Conservation (phyloP, 2,888 invertebrate species). For the Tuta absoluta region DNA sequence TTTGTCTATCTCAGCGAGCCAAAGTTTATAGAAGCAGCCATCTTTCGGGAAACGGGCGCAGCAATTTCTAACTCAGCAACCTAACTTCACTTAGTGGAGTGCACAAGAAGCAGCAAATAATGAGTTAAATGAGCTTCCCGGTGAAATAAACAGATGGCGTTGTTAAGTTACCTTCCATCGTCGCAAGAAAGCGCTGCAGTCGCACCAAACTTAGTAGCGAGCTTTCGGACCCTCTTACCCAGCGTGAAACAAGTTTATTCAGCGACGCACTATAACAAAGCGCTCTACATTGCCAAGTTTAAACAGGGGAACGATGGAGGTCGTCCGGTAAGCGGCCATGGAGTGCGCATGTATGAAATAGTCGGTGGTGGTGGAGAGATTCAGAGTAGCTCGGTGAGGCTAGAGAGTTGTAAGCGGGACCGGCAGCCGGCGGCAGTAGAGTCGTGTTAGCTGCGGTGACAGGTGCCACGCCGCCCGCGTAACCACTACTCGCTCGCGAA, state of each 20-base stretch:
- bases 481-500: conserved; percentile 69
- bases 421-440: conserved; percentile 67
- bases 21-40: not conserved
- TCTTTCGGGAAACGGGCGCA: not conserved
- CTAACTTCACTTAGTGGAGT: not conserved
- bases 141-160: conserved; percentile 48
- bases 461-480: conserved; percentile 66
- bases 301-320: conserved; percentile 21
- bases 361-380: conserved; percentile 23
- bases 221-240: conserved; percentile 44
- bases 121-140: not conserved
- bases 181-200: conserved; percentile 43
- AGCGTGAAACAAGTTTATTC: conserved; percentile 26
- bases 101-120: not conserved
- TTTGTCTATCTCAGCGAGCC: not conserved
- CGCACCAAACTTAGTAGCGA: conserved; percentile 33
- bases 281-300: conserved; percentile 46
- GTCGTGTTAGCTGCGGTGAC: conserved; percentile 69
- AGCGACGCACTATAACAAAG: not conserved
- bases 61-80: not conserved
- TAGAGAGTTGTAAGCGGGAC: conserved; percentile 61
- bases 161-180: conserved; percentile 30
- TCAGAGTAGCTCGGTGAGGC: conserved; percentile 47
- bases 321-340: not conserved
- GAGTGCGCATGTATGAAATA: conserved; percentile 6